Evolutionary conservation across 2,113 vertebrate species (phyloP).

Genomic region (Axis porcinus): DNA sequence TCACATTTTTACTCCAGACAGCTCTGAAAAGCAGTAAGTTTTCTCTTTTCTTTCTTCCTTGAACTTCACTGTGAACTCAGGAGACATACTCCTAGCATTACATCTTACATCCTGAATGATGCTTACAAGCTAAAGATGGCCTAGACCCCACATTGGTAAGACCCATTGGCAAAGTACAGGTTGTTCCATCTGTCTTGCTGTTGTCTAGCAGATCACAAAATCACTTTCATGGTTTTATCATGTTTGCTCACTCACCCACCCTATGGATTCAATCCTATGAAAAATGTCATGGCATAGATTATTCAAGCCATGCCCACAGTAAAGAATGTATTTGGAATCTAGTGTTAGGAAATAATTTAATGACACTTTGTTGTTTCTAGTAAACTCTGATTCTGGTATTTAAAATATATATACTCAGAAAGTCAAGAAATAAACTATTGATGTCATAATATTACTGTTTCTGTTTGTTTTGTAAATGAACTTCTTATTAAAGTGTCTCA

Average conservation of each 20-base stretch:
- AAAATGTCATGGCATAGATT: neutral
- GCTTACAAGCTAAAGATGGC: neutral
- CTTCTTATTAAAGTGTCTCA: neutral
- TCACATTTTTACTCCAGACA: neutral
- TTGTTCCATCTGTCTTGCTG: neutral
- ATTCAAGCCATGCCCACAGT: neutral
- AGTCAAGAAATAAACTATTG: neutral
- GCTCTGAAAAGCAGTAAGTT: neutral
- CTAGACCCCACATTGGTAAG: neutral
- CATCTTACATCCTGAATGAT: neutral
- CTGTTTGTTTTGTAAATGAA: neutral
- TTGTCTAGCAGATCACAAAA: neutral
- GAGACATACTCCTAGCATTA: neutral
- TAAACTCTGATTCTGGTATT: neutral
- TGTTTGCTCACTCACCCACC: neutral
- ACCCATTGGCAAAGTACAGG: neutral
- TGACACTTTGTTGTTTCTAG: neutral
- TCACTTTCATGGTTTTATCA: neutral
- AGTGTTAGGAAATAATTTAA: conserved; percentile 17
- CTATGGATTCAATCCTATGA: neutral
- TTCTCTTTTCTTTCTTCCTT: neutral
- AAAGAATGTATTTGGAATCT: neutral
- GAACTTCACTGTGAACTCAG: neutral
- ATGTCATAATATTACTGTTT: neutral
- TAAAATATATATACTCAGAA: neutral